Conservation (phyloP, 2,797 vertebrate species). For the Rhinella marina region DNA sequence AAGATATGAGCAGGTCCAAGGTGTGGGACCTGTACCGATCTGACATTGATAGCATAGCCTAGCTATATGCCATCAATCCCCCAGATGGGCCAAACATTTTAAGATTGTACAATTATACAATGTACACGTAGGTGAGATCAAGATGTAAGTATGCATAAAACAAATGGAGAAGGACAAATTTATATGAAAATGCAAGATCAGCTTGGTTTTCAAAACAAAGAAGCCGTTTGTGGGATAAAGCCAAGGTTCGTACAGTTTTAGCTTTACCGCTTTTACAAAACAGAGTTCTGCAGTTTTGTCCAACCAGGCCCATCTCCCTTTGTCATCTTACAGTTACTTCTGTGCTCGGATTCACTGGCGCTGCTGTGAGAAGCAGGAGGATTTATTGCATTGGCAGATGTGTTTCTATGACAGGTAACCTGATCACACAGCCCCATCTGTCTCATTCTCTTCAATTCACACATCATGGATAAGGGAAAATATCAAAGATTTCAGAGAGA, state of each 20-base stretch:
- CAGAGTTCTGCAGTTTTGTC: not conserved
- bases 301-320: not conserved
- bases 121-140: not conserved
- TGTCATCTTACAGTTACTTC: not conserved
- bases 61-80: no score
- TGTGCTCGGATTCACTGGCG: constrained; percentile 65
- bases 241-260: not conserved
- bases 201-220: not conserved
- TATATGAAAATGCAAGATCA: not conserved
- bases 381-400: constrained; percentile 94
- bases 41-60: no score
- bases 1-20: no score
- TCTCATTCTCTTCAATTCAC: constrained; percentile 90
- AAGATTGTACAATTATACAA: not conserved
- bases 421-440: constrained; percentile 92
- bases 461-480: constrained; percentile 77
- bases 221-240: not conserved
- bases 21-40: no score
- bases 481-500: constrained; percentile 81
- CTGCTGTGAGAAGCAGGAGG: constrained; percentile 87
- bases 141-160: not conserved
- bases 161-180: not conserved
- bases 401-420: constrained; percentile 91
- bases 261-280: not conserved
- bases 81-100: not conserved